phyloP scores from a whole-genome alignment of 2,888 invertebrate species.

The Hemicrepidius hirtus region DNA sequence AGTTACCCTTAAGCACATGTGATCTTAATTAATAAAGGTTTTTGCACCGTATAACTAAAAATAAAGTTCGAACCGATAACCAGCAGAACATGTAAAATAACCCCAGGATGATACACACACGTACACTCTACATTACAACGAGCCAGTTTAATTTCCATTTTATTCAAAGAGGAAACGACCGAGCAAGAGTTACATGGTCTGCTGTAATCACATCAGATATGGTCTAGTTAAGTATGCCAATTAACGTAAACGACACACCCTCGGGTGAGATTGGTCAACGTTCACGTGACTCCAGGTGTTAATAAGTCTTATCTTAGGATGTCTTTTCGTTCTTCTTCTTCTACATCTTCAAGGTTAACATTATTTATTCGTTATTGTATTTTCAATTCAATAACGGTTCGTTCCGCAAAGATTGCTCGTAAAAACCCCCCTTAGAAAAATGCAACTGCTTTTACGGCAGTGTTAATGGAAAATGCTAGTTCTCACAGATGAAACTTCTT shows the following conservation, averaged over 20 bases:
- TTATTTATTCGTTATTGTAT: neutral
- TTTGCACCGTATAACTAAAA: neutral
- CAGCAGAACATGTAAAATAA: constrained; percentile 51
- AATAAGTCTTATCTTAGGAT: constrained; percentile 64
- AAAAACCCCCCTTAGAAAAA: constrained; percentile 5
- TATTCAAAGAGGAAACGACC: neutral
- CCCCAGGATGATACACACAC: constrained; percentile 49
- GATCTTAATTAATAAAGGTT: constrained; percentile 7
- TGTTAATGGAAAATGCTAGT: constrained; percentile 33
- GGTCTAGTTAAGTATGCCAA: constrained; percentile 66
- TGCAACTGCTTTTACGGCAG: neutral
- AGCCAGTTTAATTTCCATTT: neutral
- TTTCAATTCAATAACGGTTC: neutral
- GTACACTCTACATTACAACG: constrained; percentile 20
- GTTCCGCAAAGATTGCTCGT: neutral
- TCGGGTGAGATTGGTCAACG: constrained; percentile 62
- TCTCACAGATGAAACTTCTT: constrained; percentile 31
- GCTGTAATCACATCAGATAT: constrained; percentile 63
- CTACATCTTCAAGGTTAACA: neutral
- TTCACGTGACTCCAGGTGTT: constrained; percentile 69
- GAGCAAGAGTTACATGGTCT: constrained; percentile 19
- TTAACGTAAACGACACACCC: constrained; percentile 67
- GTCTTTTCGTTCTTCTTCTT: constrained; percentile 55
- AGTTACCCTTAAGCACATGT: neutral
- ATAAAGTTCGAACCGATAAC: constrained; percentile 16